Evolutionary conservation across 2,113 vertebrate genomes (phyloP), one percentile per base, ranked within the genome.

Genomic region (Bos javanicus): DNA sequence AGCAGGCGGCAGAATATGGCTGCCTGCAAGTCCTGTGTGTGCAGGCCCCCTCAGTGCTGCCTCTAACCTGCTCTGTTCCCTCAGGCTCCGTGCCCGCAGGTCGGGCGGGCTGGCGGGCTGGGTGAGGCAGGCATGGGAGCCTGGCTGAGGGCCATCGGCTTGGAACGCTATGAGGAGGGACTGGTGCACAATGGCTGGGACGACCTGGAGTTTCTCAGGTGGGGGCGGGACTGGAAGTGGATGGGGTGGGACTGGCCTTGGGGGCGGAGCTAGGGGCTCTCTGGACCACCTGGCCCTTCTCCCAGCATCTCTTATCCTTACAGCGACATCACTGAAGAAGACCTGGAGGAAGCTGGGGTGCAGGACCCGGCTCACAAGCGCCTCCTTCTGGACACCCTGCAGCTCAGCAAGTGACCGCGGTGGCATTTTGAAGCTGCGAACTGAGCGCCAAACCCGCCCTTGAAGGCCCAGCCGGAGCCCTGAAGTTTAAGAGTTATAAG

Each of bases 171-270:
- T 91, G 99, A 99, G 98, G 99, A 99, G 97, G 99, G 99, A 19
- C 99, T 99, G 78, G 98, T 99, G 90, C 99, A 99, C 98, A 99
- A 99, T 15, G 99, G 99, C 98, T 99, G 99, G 99, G 99, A 99
- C 7, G 99, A 99, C 98, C 99, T 99, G 97, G 99, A 99, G 98
- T 99, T 99, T 98, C 99, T 99, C 98, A 99, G 99, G 99, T 99
- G 98, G 96, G 95, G 90, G 91, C 11, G 39, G 97, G 64, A 90
- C 64, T 76, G 80, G 86, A 57, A 80, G 84, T 1, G 86, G 91
- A 6, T 2, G 43, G 74, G 85, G 81, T 15, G 90, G 97, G 54
- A 16, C 28, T 50, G 91, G 21, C 46, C 86, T 43, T 6, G 6
- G 17, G 67, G 96, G 71, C 6, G 15, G 92, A 52, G 59, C 57